Evolutionary conservation across 2,888 invertebrate genomes (phyloP).

Genomic region (Anthophora plumipes): DNA sequence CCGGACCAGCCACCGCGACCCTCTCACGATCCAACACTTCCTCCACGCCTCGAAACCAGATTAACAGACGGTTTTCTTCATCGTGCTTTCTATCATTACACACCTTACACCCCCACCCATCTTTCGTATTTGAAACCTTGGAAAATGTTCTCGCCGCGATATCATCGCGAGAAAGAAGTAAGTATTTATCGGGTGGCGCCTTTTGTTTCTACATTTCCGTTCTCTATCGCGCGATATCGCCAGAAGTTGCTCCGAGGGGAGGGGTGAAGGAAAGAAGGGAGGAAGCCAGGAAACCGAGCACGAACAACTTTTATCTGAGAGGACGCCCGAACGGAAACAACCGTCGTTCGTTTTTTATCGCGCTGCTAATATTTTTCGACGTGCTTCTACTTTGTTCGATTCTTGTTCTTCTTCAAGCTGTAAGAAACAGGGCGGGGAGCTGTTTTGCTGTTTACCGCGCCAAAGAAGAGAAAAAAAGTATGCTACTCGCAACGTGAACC

Average conservation of each 20-base stretch:
- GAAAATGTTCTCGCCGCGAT: conserved; percentile 27
- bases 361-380: background rate
- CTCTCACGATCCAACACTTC: conserved; percentile 52
- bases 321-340: background rate
- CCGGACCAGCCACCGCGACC: conserved; percentile 52
- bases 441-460: no score
- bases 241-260: background rate
- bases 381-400: background rate
- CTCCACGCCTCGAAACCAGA: background rate
- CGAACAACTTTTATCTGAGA: conserved; percentile 37
- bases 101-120: no score
- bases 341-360: background rate
- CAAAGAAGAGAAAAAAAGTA: no score
- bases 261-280: no score
- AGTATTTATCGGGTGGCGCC: conserved; percentile 40
- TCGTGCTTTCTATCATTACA: conserved; percentile 52
- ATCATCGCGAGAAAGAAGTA: conserved; percentile 11
- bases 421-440: background rate
- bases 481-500: background rate
- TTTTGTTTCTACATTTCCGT: conserved; percentile 35
- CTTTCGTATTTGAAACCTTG: conserved; percentile 13
- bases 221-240: conserved; percentile 12
- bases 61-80: conserved; percentile 21
- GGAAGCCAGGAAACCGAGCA: conserved; percentile 7
- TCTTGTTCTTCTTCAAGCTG: background rate